Conservation (phyloP, 2,888 invertebrate species). For the Stomorhina lunata region DNA sequence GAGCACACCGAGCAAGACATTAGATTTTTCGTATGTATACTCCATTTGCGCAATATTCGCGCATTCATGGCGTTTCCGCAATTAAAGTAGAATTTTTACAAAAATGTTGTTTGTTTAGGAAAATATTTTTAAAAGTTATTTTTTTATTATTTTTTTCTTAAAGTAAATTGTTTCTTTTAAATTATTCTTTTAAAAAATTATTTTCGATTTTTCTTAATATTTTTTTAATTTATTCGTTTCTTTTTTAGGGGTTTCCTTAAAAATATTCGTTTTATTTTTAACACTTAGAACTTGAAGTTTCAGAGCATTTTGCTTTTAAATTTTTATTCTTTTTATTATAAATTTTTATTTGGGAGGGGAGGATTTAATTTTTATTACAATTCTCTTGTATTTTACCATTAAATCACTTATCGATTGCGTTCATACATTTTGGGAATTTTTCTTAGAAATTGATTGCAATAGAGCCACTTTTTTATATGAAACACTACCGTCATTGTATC, state of each 20-base stretch:
- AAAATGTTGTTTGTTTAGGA: slow-evolving; percentile 34
- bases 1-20: slow-evolving; percentile 78
- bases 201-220: neutral
- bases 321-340: slow-evolving; percentile 10
- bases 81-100: slow-evolving; percentile 57
- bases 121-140: neutral
- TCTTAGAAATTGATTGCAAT: slow-evolving; percentile 62
- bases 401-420: slow-evolving; percentile 59
- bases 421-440: slow-evolving; percentile 65
- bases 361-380: neutral
- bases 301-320: slow-evolving; percentile 18
- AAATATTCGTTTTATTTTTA: neutral
- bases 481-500: slow-evolving; percentile 59
- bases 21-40: slow-evolving; percentile 79
- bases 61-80: slow-evolving; percentile 80
- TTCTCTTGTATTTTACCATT: slow-evolving; percentile 17
- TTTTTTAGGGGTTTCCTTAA: neutral
- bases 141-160: neutral
- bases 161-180: neutral
- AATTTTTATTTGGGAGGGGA: slow-evolving; percentile 7
- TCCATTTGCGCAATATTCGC: slow-evolving; percentile 81
- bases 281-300: slow-evolving; percentile 22
- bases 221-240: neutral
- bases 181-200: neutral
- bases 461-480: slow-evolving; percentile 59